Evolutionary conservation across 1,140 invertebrate genomes (phyloP).

Genomic region (Orussus abietinus): DNA sequence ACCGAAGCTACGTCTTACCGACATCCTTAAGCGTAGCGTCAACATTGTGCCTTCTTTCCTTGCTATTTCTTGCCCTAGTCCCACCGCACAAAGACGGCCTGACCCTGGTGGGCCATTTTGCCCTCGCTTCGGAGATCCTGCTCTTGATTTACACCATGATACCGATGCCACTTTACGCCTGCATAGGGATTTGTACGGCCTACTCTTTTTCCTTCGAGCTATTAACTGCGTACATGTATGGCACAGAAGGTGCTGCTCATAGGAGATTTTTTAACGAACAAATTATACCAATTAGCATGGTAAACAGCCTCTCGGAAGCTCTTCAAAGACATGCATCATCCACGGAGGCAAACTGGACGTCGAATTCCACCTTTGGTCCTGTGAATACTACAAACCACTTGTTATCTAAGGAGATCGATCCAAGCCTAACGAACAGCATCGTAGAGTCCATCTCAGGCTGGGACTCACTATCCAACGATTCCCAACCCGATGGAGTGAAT

Average conservation of each 20-base stretch:
- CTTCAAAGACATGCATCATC: no score
- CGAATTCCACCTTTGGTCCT: slow-evolving; percentile 2
- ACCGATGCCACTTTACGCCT: slow-evolving; percentile 83
- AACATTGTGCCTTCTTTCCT: slow-evolving; percentile 63
- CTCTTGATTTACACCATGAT: slow-evolving; percentile 90
- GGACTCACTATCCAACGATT: neutral
- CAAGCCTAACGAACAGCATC: slow-evolving; percentile 8
- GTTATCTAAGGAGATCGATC: neutral
- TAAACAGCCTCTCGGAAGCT: neutral
- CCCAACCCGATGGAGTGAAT: slow-evolving; percentile 23
- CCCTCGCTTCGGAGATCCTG: slow-evolving; percentile 80
- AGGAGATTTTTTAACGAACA: neutral
- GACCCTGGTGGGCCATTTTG: slow-evolving; percentile 78
- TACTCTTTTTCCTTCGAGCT: slow-evolving; percentile 84
- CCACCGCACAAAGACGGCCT: slow-evolving; percentile 57
- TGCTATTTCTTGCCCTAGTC: slow-evolving; percentile 60
- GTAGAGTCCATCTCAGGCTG: slow-evolving; percentile 2
- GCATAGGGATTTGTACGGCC: slow-evolving; percentile 68
- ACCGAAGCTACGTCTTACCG: slow-evolving; percentile 61
- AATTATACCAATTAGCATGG: neutral
- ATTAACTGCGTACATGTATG: slow-evolving; percentile 45
- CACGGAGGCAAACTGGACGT: neutral
- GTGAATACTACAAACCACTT: neutral
- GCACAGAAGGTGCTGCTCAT: slow-evolving; percentile 15
- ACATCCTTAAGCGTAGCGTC: slow-evolving; percentile 65